Conservation (phyloP, 2,888 invertebrate species). For the Autographa pulchrina region DNA sequence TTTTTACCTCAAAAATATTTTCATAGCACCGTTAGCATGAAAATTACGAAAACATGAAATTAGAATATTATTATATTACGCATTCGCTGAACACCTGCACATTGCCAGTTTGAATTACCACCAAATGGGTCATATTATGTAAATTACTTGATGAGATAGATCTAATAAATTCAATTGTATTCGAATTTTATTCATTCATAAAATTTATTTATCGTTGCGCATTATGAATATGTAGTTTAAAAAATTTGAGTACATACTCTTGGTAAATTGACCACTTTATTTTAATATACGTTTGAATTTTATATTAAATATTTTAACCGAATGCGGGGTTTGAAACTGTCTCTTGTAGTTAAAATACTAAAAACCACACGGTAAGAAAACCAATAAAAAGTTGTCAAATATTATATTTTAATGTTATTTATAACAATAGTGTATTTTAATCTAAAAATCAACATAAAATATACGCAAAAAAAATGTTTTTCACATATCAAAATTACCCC, state of each 20-base stretch:
- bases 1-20: not conserved
- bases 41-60: conserved; percentile 13
- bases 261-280: not conserved
- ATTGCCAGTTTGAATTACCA: not conserved
- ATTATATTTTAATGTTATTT: too few species aligned
- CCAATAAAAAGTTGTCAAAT: too few species aligned
- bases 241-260: not conserved
- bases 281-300: too few species aligned
- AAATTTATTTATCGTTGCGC: not conserved
- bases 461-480: too few species aligned
- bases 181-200: not conserved
- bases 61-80: not conserved
- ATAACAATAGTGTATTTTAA: too few species aligned
- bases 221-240: not conserved
- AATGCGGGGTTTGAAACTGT: too few species aligned
- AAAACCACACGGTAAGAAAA: too few species aligned
- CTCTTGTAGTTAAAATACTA: too few species aligned
- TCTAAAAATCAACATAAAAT: too few species aligned
- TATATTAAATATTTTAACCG: too few species aligned
- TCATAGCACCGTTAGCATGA: not conserved
- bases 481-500: too few species aligned
- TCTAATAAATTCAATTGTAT: conserved; percentile 1
- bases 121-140: conserved; percentile 11
- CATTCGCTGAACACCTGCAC: conserved; percentile 7
- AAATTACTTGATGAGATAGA: conserved; percentile 1